These are phyloP conservation scores for Thymelicus lineola DNA, from an alignment of 2,888 invertebrate genomes.

Conservation along the genomic window DNA sequence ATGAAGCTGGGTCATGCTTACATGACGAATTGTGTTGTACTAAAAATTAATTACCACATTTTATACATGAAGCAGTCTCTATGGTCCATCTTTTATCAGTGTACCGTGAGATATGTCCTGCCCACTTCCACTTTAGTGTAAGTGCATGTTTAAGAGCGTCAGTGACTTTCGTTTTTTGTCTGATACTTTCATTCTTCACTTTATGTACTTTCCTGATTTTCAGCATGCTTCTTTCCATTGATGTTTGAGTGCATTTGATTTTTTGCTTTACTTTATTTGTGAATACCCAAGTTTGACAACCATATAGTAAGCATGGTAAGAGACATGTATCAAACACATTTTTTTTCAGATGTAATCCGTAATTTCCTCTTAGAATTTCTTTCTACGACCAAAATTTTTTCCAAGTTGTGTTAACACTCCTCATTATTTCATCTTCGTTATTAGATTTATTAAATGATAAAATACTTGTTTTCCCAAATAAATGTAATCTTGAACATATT, in stretches of 20 bases:
- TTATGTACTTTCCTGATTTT: too few relatives aligned
- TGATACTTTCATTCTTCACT: too few relatives aligned
- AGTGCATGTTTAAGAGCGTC: too few relatives aligned
- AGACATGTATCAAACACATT: conserved; percentile 34
- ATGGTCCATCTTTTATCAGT: too few relatives aligned
- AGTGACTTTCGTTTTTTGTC: too few relatives aligned
- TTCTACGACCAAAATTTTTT: conserved; percentile 37
- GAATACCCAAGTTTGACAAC: conserved; percentile 40
- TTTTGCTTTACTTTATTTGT: conserved; percentile 26
- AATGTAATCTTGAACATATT: conserved; percentile 38
- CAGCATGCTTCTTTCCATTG: conserved; percentile 14
- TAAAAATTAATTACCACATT: too few relatives aligned
- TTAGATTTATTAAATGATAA: conserved; percentile 32
- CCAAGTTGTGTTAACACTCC: conserved; percentile 39
- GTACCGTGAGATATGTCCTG: too few relatives aligned
- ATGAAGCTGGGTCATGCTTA: too few relatives aligned
- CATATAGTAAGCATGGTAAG: conserved; percentile 37
- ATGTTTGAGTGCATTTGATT: conserved; percentile 30
- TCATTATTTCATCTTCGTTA: conserved; percentile 38
- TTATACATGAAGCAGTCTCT: too few relatives aligned
- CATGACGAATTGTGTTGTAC: too few relatives aligned
- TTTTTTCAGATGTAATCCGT: conserved; percentile 29
- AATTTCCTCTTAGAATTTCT: conserved; percentile 37
- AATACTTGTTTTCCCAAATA: conserved; percentile 42
- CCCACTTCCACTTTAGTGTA: too few relatives aligned